phyloP scores from a whole-genome alignment of 1,140 invertebrate genomes.

The Drosophila sproati region DNA sequence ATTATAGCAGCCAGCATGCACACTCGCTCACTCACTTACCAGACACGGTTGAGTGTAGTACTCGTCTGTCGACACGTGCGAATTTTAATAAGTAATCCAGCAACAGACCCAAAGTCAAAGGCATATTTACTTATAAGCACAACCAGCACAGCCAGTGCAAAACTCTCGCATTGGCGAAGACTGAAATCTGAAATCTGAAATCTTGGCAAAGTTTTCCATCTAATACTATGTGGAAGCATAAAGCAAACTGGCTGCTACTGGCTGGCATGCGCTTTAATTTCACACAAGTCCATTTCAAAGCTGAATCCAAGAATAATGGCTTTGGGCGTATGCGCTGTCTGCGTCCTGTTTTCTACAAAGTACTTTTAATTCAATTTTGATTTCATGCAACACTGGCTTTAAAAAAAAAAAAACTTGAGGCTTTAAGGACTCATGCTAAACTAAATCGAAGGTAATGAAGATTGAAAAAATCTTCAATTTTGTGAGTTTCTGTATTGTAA shows the following conservation, averaged over 20 bases:
- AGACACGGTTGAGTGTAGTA: slow-evolving; percentile 45
- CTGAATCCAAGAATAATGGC: slow-evolving; percentile 23
- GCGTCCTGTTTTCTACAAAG: slow-evolving; percentile 4
- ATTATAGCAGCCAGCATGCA: slow-evolving; percentile 28
- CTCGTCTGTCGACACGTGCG: slow-evolving; percentile 65
- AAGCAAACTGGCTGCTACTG: slow-evolving; percentile 20
- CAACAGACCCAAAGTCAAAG: slow-evolving; percentile 30
- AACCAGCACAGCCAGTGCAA: neutral
- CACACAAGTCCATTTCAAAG: slow-evolving; percentile 1
- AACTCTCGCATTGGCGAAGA: neutral
- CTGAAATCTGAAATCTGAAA: slow-evolving; percentile 20
- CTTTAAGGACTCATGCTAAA: no score
- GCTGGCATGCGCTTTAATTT: slow-evolving; percentile 16
- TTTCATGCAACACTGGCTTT: neutral
- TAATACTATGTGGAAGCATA: neutral
- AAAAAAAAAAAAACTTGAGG: no score
- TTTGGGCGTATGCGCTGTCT: neutral
- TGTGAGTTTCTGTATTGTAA: no score
- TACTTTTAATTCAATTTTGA: neutral
- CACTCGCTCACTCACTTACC: slow-evolving; percentile 1
- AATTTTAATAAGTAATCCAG: slow-evolving; percentile 68
- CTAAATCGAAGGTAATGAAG: no score
- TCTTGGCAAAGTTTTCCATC: slow-evolving; percentile 51
- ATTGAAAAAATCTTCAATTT: no score
- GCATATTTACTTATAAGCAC: slow-evolving; percentile 38